Conservation (phyloP, 2,797 vertebrate species). For the Leptoclinus maculatus region DNA sequence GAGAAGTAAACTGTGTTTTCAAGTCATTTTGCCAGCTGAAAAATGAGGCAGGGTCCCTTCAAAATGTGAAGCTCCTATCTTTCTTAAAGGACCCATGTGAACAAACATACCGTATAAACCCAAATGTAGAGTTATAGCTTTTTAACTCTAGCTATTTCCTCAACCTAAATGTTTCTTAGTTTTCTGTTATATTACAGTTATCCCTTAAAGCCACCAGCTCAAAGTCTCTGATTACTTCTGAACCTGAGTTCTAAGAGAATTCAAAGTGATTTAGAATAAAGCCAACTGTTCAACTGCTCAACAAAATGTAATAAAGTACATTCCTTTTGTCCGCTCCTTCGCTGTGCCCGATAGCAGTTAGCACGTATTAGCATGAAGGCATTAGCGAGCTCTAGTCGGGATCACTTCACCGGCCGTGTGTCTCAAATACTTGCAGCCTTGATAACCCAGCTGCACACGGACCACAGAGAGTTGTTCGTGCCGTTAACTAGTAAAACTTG, state of each 20-base stretch:
- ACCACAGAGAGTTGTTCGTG: too few relatives aligned
- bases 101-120: conserved; percentile 1
- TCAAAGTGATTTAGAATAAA: background rate
- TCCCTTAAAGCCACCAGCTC: background rate
- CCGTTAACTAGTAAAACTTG: too few relatives aligned
- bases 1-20: conserved; percentile 3
- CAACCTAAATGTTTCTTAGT: background rate
- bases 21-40: conserved; percentile 5
- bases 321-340: too few relatives aligned
- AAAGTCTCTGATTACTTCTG: background rate
- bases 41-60: background rate
- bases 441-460: too few relatives aligned
- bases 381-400: too few relatives aligned
- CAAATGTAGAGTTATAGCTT: background rate
- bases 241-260: background rate
- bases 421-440: too few relatives aligned
- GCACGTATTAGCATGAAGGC: too few relatives aligned
- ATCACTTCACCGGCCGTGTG: background rate
- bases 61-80: background rate
- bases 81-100: background rate
- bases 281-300: background rate
- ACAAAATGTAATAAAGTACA: background rate
- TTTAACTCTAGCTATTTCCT: background rate
- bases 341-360: too few relatives aligned
- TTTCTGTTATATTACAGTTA: background rate